phyloP scores from a whole-genome alignment of 2,797 vertebrate genomes.

The Serranus cabrilla region DNA sequence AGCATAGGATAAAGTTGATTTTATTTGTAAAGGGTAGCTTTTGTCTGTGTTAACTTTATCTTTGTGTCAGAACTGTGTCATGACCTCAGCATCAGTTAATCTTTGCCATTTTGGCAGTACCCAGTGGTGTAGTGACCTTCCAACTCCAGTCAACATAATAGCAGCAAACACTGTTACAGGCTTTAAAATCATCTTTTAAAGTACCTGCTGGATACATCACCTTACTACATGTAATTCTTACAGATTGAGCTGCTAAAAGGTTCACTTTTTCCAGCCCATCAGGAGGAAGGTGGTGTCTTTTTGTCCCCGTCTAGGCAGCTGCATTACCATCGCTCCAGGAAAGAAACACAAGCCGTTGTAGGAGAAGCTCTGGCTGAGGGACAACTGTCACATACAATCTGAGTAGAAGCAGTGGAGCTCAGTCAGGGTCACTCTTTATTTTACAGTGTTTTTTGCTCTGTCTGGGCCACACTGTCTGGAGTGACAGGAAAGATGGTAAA shows the following conservation, averaged over 20 bases:
- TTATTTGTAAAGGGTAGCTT: conserved; percentile 33
- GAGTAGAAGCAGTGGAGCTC: conserved; percentile 12
- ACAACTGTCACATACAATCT: conserved; percentile 54
- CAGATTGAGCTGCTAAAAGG: conserved; percentile 23
- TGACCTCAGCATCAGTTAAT: conserved; percentile 23
- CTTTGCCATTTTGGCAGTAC: conserved; percentile 44
- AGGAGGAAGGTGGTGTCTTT: conserved; percentile 42
- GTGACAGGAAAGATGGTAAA: conserved; percentile 11
- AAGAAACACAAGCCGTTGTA: conserved; percentile 12
- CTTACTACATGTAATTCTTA: background rate
- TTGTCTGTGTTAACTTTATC: conserved; percentile 11
- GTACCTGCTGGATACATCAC: background rate
- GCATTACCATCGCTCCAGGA: conserved; percentile 29
- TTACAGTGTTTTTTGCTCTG: background rate
- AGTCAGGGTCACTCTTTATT: conserved; percentile 31
- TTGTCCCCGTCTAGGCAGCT: conserved; percentile 5
- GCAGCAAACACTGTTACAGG: conserved; percentile 1
- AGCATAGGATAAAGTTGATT: conserved; percentile 8
- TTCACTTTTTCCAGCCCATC: background rate
- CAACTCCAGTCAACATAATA: conserved; percentile 30
- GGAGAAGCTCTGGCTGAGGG: conserved; percentile 38
- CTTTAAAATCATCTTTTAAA: background rate
- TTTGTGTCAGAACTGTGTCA: background rate
- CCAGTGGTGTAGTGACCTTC: conserved; percentile 32
- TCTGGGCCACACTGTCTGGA: background rate